A percentile compares a stretch with the other conserved stretches of the same genome.
These are phyloP conservation scores for Dicyrtomina minuta DNA, from an alignment of 2,888 invertebrate genomes.

Conservation along the genomic window DNA sequence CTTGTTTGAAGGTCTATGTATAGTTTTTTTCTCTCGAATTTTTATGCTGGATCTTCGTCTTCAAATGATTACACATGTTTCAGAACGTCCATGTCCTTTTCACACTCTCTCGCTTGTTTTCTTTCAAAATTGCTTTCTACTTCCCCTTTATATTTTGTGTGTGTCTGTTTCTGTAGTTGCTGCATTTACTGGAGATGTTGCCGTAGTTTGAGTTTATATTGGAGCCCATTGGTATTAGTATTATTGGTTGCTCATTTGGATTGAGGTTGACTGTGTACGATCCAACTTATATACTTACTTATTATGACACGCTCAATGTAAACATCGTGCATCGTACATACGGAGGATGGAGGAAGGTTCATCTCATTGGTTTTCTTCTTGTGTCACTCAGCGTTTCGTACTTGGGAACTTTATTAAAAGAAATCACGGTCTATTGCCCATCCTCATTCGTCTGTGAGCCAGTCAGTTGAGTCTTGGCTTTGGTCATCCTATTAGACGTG, in stretches of 20 bases:
- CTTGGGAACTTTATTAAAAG: conserved; percentile 23
- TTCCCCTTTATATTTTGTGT: conserved; percentile 2
- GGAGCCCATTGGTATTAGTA: no score
- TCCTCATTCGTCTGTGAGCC: not conserved
- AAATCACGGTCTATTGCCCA: conserved; percentile 25
- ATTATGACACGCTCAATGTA: no score
- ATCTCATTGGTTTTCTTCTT: not conserved
- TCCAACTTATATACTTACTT: not conserved
- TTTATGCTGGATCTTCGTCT: not conserved
- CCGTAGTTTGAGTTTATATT: no score
- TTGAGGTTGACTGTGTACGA: not conserved
- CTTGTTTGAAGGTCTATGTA: conserved; percentile 21
- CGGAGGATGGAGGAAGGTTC: not conserved
- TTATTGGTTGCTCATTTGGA: not conserved
- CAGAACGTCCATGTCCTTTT: conserved; percentile 8
- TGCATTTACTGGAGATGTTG: no score
- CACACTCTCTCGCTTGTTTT: not conserved
- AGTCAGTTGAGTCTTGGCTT: not conserved
- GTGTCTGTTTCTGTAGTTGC: no score
- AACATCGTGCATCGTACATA: not conserved
- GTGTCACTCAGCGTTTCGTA: not conserved
- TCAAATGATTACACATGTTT: conserved; percentile 31
- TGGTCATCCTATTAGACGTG: conserved; percentile 14
- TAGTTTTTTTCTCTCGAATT: not conserved
- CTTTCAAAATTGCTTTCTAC: conserved; percentile 20